Percentiles rank a stretch among this genome's conserved stretches.
Conservation (phyloP, 2,113 vertebrate genomes). For the Ameiurus melas region DNA sequence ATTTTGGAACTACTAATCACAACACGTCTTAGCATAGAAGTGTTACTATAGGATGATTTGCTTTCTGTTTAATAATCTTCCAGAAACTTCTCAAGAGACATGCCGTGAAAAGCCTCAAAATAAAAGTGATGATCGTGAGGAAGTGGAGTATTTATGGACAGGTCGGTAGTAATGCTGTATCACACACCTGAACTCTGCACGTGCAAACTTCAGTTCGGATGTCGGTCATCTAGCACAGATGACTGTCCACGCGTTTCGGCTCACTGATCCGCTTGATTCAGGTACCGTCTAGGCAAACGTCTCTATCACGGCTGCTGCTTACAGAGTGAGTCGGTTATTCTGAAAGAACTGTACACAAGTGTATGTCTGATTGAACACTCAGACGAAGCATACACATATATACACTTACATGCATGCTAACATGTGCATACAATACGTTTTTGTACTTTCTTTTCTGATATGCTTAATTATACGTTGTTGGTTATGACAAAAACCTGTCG, state of each 20-base stretch:
- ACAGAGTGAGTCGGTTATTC: neutral
- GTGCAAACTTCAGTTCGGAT: neutral
- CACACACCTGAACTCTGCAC: neutral
- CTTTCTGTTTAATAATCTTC: neutral
- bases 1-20: neutral
- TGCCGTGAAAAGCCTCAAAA: neutral
- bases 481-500: neutral
- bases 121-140: neutral
- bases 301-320: neutral
- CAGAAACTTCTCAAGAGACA: neutral
- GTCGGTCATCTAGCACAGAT: neutral
- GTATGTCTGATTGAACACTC: slow-evolving; percentile 5
- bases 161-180: neutral
- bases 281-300: neutral
- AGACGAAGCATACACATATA: neutral
- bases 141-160: neutral
- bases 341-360: neutral
- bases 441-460: slow-evolving; percentile 7
- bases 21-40: neutral
- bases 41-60: neutral
- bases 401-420: slow-evolving; percentile 2
- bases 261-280: neutral
- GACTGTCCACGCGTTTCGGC: neutral
- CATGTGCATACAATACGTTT: neutral
- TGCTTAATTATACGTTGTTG: neutral